phyloP scores from a whole-genome alignment of 2,888 invertebrate genomes.

The Dugesia japonica region DNA sequence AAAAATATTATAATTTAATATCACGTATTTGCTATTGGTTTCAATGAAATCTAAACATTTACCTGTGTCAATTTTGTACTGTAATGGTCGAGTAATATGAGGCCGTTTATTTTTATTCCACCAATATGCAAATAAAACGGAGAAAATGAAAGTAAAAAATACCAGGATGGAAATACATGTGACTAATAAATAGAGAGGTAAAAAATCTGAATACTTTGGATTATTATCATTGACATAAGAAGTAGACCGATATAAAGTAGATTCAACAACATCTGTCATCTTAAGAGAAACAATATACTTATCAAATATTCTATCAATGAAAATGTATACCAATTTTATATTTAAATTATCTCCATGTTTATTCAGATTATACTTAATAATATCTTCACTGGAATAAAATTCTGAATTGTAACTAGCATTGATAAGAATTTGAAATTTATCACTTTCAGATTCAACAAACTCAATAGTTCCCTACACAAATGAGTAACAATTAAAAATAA shows the following conservation, averaged over 20 bases:
- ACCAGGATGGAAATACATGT: slow-evolving; percentile 22
- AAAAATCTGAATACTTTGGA: neutral
- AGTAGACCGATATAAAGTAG: neutral
- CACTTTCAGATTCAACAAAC: neutral
- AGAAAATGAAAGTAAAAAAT: neutral
- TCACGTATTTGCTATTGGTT: too few relatives aligned
- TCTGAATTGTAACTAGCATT: slow-evolving; percentile 20
- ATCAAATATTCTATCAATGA: neutral
- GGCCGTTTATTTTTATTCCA: slow-evolving; percentile 26
- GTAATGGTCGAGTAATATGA: slow-evolving; percentile 17
- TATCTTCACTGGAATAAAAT: neutral
- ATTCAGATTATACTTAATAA: neutral
- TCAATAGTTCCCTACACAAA: slow-evolving; percentile 13
- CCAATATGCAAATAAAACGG: slow-evolving; percentile 23
- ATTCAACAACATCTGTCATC: neutral
- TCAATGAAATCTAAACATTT: neutral
- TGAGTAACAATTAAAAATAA: neutral
- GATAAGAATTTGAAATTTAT: slow-evolving; percentile 25
- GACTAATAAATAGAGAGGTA: neutral
- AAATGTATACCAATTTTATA: neutral
- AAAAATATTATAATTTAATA: too few relatives aligned
- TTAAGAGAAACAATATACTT: too few relatives aligned
- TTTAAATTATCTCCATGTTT: neutral
- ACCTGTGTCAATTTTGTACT: slow-evolving; percentile 4
- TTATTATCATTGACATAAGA: neutral